Evolutionary conservation across 2,113 vertebrate genomes (phyloP), one percentile per base, ranked within the genome.

Genomic region (Indicator indicator): DNA sequence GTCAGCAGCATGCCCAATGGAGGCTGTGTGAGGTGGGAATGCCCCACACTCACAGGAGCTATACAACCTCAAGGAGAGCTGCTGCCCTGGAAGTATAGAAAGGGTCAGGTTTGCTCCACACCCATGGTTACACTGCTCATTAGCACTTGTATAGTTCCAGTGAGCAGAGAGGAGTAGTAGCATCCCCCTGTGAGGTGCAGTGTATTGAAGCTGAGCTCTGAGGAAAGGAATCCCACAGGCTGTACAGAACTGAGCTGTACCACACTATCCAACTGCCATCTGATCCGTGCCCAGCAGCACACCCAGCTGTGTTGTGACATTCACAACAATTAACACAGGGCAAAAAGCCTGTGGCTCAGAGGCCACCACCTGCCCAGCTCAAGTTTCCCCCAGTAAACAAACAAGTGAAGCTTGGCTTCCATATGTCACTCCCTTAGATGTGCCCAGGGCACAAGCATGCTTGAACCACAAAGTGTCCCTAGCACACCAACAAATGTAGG

Each of bases 241-340:
- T 2, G 0, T 21, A 16, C 68, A 7, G 24, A 75, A 30, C 27
- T 3, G 13, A 78, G 63, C 32, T 12, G 46, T 40, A 48, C 42
- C 1, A 4, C 63, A 55, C 63, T 21, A 62, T 27, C 80, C 3
- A 1, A 44, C 0, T 6, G n/a, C 83, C 27, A 83, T 54, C n/a
- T 3, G 28, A 83, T 71, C 82, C 8, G 5, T 1, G 2, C 54
- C 70, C 80, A 9, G 91, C 56, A 52, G 88, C 64, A 32, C 68
- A 58, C 42, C 74, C 12, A 1, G 70, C 70, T 9, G 10, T 82
- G 91, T 40, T 95, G 87, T 75, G 94, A 95, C 94, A 96, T 94
- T 96, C 89, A 83, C 78, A 33, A 88, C 2, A 18, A 97, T 97
- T 94, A 96, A 69, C 95, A 68, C 95, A 83, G 69, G 86, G 84